A percentile compares a stretch with the other conserved stretches of the same genome.
phyloP scores from a whole-genome alignment of 2,888 invertebrate genomes.

The Ommatoiulus sabulosus region DNA sequence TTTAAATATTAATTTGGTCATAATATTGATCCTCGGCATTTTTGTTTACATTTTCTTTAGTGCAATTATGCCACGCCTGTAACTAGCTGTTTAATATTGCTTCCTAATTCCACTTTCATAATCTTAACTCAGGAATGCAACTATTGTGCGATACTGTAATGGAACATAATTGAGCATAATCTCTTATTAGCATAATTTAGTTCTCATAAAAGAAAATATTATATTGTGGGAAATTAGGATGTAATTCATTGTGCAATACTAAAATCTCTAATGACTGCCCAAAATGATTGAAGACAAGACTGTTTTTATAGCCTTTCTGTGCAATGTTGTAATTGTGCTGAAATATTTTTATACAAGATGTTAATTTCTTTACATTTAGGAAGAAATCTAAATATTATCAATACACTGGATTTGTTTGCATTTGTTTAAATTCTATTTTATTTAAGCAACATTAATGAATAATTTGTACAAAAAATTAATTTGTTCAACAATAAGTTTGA shows the following conservation, averaged over 20 bases:
- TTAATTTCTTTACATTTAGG: not conserved
- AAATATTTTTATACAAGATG: conserved; percentile 16
- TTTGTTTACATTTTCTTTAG: conserved; percentile 61
- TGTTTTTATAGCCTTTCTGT: not conserved
- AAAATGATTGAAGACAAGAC: too few species aligned
- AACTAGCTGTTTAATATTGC: not conserved
- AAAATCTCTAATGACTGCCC: not conserved
- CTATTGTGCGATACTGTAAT: too few species aligned
- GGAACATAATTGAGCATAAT: too few species aligned
- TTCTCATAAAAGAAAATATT: not conserved
- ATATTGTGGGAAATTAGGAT: not conserved
- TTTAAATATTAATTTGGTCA: conserved; percentile 62
- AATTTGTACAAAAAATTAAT: conserved; percentile 40
- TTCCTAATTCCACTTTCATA: not conserved
- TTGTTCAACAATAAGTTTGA: not conserved
- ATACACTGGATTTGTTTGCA: not conserved
- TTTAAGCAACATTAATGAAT: not conserved
- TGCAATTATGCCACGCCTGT: conserved; percentile 54
- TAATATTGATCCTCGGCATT: conserved; percentile 62
- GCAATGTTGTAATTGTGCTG: conserved; percentile 31
- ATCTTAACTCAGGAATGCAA: too few species aligned
- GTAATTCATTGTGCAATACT: not conserved
- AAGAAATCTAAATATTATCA: not conserved
- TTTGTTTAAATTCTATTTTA: not conserved
- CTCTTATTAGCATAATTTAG: conserved; percentile 44